A percentile compares a stretch with the other conserved stretches of the same genome.
These are phyloP conservation scores for Phaetusa simplex DNA, from an alignment of 2,113 vertebrate species.

Conservation along the genomic window DNA sequence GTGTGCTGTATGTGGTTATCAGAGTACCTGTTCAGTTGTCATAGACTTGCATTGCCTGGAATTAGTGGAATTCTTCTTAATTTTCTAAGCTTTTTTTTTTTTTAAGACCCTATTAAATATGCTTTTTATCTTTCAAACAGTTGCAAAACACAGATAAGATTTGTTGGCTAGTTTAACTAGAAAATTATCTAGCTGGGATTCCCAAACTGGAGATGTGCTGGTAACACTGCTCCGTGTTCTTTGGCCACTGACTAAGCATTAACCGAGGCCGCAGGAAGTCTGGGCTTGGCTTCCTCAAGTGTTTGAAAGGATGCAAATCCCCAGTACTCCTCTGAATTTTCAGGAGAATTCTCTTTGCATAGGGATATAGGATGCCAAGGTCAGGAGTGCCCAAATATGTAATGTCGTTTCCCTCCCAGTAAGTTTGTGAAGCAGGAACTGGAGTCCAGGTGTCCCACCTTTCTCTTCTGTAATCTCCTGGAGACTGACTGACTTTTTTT, in stretches of 20 bases:
- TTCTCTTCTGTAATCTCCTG: neutral
- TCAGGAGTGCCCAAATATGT: neutral
- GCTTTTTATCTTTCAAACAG: neutral
- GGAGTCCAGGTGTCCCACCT: neutral
- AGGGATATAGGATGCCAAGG: neutral
- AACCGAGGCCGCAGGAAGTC: neutral
- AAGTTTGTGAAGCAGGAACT: neutral
- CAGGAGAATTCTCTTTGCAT: neutral
- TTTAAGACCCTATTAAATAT: neutral
- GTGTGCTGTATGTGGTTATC: neutral
- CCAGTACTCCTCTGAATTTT: neutral
- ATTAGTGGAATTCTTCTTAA: neutral
- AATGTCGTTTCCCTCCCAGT: neutral
- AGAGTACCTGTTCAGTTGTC: neutral
- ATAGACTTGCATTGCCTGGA: neutral
- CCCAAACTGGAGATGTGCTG: neutral
- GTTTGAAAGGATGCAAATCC: neutral
- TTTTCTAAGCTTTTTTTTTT: neutral
- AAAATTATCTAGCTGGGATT: neutral
- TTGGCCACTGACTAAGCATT: neutral
- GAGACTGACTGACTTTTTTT: neutral
- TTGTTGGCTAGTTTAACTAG: neutral
- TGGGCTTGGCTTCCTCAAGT: neutral
- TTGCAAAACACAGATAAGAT: neutral
- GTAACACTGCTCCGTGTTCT: neutral